Evolutionary conservation across 2,797 vertebrate species (phyloP), one percentile per base, ranked within the genome.

Genomic region (Rhinella marina): DNA sequence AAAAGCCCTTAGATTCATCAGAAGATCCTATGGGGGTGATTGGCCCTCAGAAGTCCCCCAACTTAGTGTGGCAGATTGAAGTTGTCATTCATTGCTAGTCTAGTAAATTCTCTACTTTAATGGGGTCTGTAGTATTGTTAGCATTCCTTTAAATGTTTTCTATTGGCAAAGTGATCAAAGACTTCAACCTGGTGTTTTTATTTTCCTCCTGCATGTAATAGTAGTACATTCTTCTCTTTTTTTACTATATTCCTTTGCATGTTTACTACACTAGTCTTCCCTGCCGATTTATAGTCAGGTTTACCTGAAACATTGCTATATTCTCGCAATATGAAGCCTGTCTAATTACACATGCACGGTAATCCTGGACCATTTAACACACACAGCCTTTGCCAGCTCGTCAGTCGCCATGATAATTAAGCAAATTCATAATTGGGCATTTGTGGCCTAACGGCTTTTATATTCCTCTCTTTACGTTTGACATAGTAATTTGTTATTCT

Each of bases 401-500:
- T 61, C 70, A 84, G 25, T 56, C 27, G 27, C 68, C 27, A 73
- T 56, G 27, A 84, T 59, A 75, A 84, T 84, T 73, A 84, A 84
- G 32, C 54, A 59, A 75, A 84, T 84, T 75, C 54, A 61, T 84
- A 84, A 84, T 75, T 84, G 82, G 68, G 56, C 52, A 59, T 61
- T 84, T 75, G 66, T 70, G 68, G 68, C 54, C 68, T 57, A 32
- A 9, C 32, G 9, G 54, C 17, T n/a, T 41, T 48, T 59, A 0
- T 48, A n/a, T 41, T 84, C 3, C 70, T 84, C 25, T 84, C 56
- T 75, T 73, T 84, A 17, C 50, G 68, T 61, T 54, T 59, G 82
- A 84, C 82, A 48, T 73, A 16, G 27, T 84, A 84, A 84, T 84
- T 84, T 84, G 82, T 73, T 84, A 73, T 84, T 84, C 82, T 84